A percentile compares a stretch with the other conserved stretches of the same genome.
Conservation (phyloP, 2,113 vertebrate species). For the Orycteropus afer region DNA sequence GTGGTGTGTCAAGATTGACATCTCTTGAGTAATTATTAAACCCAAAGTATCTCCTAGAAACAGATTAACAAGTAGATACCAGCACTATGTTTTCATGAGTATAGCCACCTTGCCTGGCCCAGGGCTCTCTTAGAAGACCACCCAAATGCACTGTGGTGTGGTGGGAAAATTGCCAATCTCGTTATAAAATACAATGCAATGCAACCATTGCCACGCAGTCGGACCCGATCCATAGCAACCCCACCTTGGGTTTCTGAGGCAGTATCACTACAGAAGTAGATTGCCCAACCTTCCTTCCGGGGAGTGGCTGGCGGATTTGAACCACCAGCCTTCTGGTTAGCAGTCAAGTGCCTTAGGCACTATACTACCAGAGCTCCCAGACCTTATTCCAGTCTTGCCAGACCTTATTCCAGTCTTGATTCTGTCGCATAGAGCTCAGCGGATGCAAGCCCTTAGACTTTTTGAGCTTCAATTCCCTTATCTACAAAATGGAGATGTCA, state of each 20-base stretch:
- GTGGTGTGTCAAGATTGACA: not conserved
- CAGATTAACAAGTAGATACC: not conserved
- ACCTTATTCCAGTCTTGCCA: no score
- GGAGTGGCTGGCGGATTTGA: no score
- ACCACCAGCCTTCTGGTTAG: no score
- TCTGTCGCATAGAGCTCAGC: not conserved
- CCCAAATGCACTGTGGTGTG: accelerated
- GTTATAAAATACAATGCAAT: no score
- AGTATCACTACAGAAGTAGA: no score
- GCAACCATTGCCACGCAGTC: no score
- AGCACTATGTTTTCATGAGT: not conserved
- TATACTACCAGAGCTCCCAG: no score
- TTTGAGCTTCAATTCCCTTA: not conserved
- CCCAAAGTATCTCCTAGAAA: not conserved
- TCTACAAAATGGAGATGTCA: not conserved
- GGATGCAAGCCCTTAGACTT: not conserved
- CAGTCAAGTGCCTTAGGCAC: no score
- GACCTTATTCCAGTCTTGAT: no score
- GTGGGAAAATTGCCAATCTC: not conserved
- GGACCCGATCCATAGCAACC: no score
- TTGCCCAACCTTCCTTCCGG: no score
- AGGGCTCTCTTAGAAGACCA: not conserved
- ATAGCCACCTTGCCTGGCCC: not conserved
- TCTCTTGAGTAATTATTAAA: not conserved
- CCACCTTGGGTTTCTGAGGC: no score